Evolutionary conservation across 2,888 invertebrate species (phyloP).

Genomic region (Drosophila cognata): DNA sequence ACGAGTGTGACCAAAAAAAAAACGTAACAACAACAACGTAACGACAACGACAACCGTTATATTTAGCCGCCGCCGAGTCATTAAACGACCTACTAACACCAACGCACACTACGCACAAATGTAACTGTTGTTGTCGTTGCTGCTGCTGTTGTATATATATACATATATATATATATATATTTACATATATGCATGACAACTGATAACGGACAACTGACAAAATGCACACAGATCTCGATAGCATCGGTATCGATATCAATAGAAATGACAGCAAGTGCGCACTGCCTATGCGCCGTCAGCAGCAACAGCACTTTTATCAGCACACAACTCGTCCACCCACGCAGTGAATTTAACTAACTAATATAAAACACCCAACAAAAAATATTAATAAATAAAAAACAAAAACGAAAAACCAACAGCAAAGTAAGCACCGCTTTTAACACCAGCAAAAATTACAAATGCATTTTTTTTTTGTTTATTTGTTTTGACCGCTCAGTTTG

Average conservation of each 20-base stretch:
- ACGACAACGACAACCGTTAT: conserved; percentile 66
- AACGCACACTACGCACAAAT: conserved; percentile 66
- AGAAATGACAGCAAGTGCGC: conserved; percentile 59
- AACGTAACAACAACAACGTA: conserved; percentile 49
- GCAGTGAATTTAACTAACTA: conserved; percentile 61
- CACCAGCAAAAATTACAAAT: conserved; percentile 29
- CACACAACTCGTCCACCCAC: conserved; percentile 78
- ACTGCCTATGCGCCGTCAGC: conserved; percentile 59
- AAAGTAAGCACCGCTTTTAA: conserved; percentile 74
- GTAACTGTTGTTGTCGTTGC: conserved; percentile 50
- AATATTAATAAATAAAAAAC: conserved; percentile 20
- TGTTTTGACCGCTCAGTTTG: conserved; percentile 57
- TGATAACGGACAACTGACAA: conserved; percentile 48
- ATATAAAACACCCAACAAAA: conserved; percentile 48
- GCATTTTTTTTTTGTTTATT: conserved; percentile 31
- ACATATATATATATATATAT: neutral
- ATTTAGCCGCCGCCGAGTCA: conserved; percentile 73
- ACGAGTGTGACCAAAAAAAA: conserved; percentile 68
- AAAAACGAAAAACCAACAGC: conserved; percentile 53
- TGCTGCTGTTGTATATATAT: conserved; percentile 30
- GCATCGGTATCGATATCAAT: conserved; percentile 51
- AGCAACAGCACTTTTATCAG: conserved; percentile 71
- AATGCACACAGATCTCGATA: conserved; percentile 72
- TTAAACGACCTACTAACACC: conserved; percentile 67
- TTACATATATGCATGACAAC: conserved; percentile 21